Conservation (phyloP, 2,797 vertebrate genomes). For the Lithobates sylvaticus region DNA sequence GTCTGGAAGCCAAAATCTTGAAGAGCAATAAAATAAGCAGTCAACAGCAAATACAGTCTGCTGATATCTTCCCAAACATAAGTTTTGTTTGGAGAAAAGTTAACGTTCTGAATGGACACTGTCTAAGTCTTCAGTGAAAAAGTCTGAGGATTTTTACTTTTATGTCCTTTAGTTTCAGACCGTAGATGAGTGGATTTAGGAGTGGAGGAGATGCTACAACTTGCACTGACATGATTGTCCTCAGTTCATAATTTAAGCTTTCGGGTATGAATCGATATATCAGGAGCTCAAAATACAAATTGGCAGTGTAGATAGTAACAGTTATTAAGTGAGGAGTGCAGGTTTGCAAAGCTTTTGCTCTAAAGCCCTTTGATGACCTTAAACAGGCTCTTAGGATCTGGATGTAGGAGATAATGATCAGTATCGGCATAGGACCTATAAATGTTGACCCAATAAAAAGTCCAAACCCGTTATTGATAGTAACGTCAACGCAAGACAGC, state of each 20-base stretch:
- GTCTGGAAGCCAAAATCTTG: too few species aligned
- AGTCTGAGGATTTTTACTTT: not conserved
- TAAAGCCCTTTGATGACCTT: not conserved
- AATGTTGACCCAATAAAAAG: not conserved
- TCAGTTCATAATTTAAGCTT: not conserved
- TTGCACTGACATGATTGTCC: not conserved
- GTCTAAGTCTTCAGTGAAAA: too few species aligned
- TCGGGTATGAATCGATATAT: not conserved
- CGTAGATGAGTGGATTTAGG: conserved; percentile 44
- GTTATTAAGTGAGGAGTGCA: conserved; percentile 2
- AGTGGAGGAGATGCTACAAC: not conserved
- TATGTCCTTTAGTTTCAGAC: conserved; percentile 15
- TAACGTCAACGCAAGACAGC: conserved; percentile 41
- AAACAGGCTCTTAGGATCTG: conserved; percentile 18
- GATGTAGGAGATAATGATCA: conserved; percentile 24
- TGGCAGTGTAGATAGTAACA: not conserved
- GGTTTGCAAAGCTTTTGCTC: conserved; percentile 2
- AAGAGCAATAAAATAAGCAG: too few species aligned
- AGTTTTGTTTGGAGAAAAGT: too few species aligned
- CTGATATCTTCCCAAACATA: too few species aligned
- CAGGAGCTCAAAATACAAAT: not conserved
- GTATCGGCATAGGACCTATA: not conserved
- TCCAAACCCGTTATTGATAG: conserved; percentile 33
- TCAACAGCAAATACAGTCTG: too few species aligned
- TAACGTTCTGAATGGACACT: too few species aligned